A percentile compares a stretch with the other conserved stretches of the same genome.
These are phyloP conservation scores for Sebastes matsubarae DNA, from an alignment of 2,797 vertebrate genomes.

Conservation along the genomic window DNA sequence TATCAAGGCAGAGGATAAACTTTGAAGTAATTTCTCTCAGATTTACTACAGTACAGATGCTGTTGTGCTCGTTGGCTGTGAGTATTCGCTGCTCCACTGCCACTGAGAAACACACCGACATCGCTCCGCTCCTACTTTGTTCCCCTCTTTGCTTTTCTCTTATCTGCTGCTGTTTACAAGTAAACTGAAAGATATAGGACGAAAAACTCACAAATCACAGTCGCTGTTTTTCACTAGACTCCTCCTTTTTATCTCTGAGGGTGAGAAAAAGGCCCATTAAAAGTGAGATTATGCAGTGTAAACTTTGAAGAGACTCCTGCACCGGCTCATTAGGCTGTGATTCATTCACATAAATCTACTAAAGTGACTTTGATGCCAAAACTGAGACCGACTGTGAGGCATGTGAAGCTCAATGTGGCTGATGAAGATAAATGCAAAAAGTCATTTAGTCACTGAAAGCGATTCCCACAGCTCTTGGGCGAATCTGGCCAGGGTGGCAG, in stretches of 20 bases:
- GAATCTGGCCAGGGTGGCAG: conserved; percentile 63
- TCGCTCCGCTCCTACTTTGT: background rate
- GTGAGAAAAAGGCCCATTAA: conserved; percentile 15
- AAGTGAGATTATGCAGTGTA: conserved; percentile 23
- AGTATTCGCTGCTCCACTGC: background rate
- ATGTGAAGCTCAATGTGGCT: conserved; percentile 66
- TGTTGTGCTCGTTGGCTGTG: background rate
- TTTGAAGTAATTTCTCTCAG: background rate
- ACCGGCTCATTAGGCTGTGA: conserved; percentile 35
- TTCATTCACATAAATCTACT: conserved; percentile 49
- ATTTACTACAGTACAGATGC: background rate
- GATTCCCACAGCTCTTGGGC: conserved; percentile 60
- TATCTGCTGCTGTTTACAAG: background rate
- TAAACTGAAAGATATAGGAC: background rate
- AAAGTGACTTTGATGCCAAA: conserved; percentile 58
- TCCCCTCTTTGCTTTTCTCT: background rate
- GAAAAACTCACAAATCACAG: conserved; percentile 6
- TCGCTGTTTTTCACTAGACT: background rate
- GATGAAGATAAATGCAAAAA: conserved; percentile 74
- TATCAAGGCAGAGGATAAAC: background rate
- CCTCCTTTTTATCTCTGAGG: conserved; percentile 2
- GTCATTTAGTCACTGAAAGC: conserved; percentile 59
- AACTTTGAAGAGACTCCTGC: conserved; percentile 48
- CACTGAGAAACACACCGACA: conserved; percentile 1
- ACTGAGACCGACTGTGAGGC: conserved; percentile 37